Conservation (phyloP, 2,888 invertebrate genomes). For the Drosophila kanekoi region DNA sequence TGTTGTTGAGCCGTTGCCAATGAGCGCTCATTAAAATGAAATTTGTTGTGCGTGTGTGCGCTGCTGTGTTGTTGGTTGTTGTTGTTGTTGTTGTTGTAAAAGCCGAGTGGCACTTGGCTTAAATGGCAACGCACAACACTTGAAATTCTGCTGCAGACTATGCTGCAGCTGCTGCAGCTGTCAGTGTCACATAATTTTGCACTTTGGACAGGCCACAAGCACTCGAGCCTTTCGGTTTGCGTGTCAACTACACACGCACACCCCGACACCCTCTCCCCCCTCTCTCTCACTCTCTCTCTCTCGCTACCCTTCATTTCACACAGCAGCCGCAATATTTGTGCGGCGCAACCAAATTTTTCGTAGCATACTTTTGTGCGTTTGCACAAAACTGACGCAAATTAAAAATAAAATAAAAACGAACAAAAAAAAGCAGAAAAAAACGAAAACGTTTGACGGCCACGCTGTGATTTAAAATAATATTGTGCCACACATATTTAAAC, state of each 20-base stretch:
- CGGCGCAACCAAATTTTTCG: slow-evolving; percentile 24
- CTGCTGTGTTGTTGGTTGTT: slow-evolving; percentile 27
- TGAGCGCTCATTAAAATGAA: slow-evolving; percentile 73
- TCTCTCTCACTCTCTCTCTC: no score
- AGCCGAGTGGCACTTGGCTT: slow-evolving; percentile 62
- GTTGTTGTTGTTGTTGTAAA: slow-evolving; percentile 49
- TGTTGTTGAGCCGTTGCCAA: slow-evolving; percentile 40
- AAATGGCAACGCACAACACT: slow-evolving; percentile 64
- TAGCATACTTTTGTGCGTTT: slow-evolving; percentile 55
- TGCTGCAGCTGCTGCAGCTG: slow-evolving; percentile 49
- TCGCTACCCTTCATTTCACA: no score
- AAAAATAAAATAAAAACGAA: slow-evolving; percentile 17
- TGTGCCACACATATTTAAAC: slow-evolving; percentile 30
- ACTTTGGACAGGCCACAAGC: slow-evolving; percentile 68
- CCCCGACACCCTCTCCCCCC: background rate
- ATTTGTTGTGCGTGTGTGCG: slow-evolving; percentile 61
- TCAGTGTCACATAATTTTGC: slow-evolving; percentile 69
- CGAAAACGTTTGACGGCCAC: background rate
- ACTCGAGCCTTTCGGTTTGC: slow-evolving; percentile 62
- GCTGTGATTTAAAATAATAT: slow-evolving; percentile 51
- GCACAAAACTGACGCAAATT: slow-evolving; percentile 3
- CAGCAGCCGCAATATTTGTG: slow-evolving; percentile 33
- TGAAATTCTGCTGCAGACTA: slow-evolving; percentile 39
- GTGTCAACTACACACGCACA: slow-evolving; percentile 51
- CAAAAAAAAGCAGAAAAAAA: background rate